Conservation (phyloP, 2,113 vertebrate species). For the Holacanthus passer region DNA sequence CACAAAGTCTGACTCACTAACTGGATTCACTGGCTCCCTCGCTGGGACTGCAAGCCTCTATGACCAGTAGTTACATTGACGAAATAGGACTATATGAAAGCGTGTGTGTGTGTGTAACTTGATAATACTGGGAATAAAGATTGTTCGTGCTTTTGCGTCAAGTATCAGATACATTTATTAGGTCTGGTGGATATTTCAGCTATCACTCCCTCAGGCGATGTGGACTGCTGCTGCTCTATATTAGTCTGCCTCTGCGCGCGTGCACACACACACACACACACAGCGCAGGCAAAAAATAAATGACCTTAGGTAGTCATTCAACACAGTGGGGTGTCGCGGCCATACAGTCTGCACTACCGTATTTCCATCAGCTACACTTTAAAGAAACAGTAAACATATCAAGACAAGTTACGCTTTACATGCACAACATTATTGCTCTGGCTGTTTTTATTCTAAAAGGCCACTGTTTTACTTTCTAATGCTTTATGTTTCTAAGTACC, state of each 20-base stretch:
- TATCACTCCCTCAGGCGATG: slow-evolving; percentile 20
- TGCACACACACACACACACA: slow-evolving; percentile 30
- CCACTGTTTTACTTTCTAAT: neutral
- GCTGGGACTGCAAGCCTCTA: slow-evolving; percentile 50
- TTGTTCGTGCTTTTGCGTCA: slow-evolving; percentile 15
- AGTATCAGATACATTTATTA: slow-evolving; percentile 45
- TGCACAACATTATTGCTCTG: neutral
- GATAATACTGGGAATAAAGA: slow-evolving; percentile 16
- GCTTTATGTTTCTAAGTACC: neutral
- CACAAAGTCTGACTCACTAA: slow-evolving; percentile 74
- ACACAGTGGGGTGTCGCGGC: slow-evolving; percentile 25
- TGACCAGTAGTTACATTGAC: slow-evolving; percentile 53
- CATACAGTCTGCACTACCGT: slow-evolving; percentile 21
- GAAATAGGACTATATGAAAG: slow-evolving; percentile 27
- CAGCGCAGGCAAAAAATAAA: slow-evolving; percentile 64
- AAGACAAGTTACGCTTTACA: neutral
- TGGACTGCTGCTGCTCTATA: slow-evolving; percentile 39
- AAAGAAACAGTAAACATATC: neutral
- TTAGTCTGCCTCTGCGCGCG: slow-evolving; percentile 19
- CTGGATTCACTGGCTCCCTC: slow-evolving; percentile 68
- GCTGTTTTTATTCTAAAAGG: neutral
- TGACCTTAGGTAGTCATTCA: slow-evolving; percentile 63
- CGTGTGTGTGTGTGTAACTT: slow-evolving; percentile 20
- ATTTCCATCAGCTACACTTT: slow-evolving; percentile 25
- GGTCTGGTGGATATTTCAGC: slow-evolving; percentile 46